Evolutionary conservation across 2,888 invertebrate species (phyloP).

Genomic region (Drosophila nr. medialis): DNA sequence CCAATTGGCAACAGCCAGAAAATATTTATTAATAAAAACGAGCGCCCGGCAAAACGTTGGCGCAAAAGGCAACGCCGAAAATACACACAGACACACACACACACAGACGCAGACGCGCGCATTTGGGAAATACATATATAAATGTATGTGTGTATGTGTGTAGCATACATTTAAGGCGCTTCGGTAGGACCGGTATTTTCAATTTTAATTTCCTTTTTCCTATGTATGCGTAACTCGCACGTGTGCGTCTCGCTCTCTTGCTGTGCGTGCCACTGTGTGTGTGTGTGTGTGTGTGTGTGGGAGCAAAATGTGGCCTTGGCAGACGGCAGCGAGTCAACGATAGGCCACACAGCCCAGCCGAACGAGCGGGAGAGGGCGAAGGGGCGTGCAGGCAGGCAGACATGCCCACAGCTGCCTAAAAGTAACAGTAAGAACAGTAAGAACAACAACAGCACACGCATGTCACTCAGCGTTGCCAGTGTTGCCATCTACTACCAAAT

Average conservation of each 20-base stretch:
- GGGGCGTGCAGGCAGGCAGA: constrained; percentile 60
- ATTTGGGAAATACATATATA: constrained; percentile 3
- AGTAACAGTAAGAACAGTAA: constrained; percentile 43
- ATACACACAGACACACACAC: constrained; percentile 18
- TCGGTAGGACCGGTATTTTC: constrained; percentile 73
- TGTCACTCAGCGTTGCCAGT: constrained; percentile 51
- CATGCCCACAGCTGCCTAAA: constrained; percentile 64
- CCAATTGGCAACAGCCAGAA: constrained; percentile 78
- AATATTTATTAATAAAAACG: constrained; percentile 78
- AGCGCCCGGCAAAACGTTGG: constrained; percentile 71
- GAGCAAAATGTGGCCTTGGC: constrained; percentile 78
- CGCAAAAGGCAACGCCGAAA: constrained; percentile 58
- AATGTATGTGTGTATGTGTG: neutral
- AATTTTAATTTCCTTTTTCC: constrained; percentile 82
- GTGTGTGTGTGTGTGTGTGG: constrained; percentile 46
- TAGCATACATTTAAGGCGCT: constrained; percentile 72
- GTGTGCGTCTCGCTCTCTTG: constrained; percentile 60
- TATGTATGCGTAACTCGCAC: constrained; percentile 71
- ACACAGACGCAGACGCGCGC: constrained; percentile 15
- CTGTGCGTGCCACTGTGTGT: constrained; percentile 4
- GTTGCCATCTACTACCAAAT: constrained; percentile 51
- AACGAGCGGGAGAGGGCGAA: neutral
- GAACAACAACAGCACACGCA: constrained; percentile 46
- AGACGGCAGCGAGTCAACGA: constrained; percentile 65
- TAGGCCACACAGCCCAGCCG: constrained; percentile 27